phyloP scores from a whole-genome alignment of 2,797 vertebrate genomes.

The Avahi laniger region DNA sequence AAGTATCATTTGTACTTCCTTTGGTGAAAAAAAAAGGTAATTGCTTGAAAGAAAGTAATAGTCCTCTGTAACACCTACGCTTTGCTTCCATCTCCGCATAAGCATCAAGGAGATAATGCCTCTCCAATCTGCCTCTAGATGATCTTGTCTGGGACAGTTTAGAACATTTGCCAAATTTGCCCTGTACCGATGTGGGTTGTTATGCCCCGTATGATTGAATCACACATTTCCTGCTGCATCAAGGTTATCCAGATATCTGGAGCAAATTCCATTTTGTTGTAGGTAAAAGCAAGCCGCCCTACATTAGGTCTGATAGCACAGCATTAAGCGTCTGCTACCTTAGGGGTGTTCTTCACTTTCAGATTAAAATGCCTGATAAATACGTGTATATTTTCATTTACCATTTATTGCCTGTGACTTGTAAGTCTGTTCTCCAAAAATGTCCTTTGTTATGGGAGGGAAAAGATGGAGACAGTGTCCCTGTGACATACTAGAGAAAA shows the following conservation, averaged over 20 bases:
- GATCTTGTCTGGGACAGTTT: not conserved
- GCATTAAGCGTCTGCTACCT: conserved; percentile 36
- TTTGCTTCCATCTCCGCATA: not conserved
- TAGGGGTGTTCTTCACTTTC: not conserved
- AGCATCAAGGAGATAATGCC: not conserved
- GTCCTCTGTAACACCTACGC: not conserved
- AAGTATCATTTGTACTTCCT: not conserved
- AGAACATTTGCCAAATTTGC: not conserved
- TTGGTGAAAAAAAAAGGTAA: not conserved
- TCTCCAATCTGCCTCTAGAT: not conserved
- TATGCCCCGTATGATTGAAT: not conserved
- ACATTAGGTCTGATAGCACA: not conserved
- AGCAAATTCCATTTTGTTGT: conserved; percentile 47
- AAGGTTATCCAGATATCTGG: conserved; percentile 27
- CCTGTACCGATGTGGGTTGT: not conserved
- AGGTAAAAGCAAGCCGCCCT: conserved; percentile 46
- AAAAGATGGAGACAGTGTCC: not conserved
- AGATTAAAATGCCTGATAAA: conserved; percentile 58
- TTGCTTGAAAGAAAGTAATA: not conserved
- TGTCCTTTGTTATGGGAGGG: not conserved
- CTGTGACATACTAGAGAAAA: conserved; percentile 46
- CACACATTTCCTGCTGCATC: not conserved
- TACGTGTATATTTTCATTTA: conserved; percentile 42
- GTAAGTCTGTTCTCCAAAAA: not conserved
- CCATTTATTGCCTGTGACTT: conserved; percentile 17